Percentiles rank a stretch among this genome's conserved stretches.
phyloP scores from a whole-genome alignment of 2,113 vertebrate species.

The Mirza zaza region DNA sequence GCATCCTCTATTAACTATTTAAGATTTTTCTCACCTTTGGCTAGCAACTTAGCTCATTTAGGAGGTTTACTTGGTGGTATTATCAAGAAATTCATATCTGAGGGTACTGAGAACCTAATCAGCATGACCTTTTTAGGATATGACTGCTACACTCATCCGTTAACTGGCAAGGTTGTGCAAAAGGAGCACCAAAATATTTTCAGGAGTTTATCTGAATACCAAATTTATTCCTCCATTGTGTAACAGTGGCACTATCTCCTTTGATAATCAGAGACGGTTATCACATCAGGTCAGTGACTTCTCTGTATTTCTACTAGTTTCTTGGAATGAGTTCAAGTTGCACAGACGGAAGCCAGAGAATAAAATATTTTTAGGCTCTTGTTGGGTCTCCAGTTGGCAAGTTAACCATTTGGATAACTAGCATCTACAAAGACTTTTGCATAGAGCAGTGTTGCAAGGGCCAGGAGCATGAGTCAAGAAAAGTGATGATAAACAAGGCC shows the following conservation, averaged over 20 bases:
- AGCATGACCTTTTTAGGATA: not conserved
- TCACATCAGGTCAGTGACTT: not conserved
- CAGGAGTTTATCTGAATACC: not conserved
- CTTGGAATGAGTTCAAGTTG: not conserved
- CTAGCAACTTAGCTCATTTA: not conserved
- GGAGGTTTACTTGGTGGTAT: not conserved
- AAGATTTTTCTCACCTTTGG: not conserved
- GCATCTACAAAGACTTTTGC: not conserved
- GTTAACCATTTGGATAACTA: not conserved
- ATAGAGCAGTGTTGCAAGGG: not conserved
- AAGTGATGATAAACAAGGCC: not conserved
- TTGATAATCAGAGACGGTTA: not conserved
- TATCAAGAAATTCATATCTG: not conserved
- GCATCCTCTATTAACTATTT: not conserved
- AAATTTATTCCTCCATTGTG: not conserved
- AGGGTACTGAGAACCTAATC: not conserved
- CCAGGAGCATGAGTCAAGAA: not conserved
- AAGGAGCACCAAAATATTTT: not conserved
- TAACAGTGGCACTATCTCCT: not conserved
- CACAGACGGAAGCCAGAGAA: not conserved
- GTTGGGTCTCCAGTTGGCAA: not conserved
- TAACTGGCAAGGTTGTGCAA: not conserved
- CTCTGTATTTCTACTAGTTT: not conserved
- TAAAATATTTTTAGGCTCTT: not conserved
- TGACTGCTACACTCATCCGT: not conserved